phyloP scores from a whole-genome alignment of 2,113 vertebrate genomes.

The Micronisus gabar region DNA sequence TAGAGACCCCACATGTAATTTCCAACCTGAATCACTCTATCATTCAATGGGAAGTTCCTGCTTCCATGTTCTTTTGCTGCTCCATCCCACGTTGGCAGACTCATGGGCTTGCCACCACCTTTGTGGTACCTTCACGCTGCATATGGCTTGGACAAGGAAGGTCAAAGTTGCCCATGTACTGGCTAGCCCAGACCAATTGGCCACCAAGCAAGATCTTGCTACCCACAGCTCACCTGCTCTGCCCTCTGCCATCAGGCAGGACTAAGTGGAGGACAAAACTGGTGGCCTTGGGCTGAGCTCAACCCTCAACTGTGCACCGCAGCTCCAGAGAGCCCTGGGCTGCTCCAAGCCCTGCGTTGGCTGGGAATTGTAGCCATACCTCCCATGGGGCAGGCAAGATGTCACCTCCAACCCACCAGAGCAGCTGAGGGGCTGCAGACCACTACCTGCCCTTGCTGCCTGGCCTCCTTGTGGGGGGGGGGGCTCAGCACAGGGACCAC shows the following conservation, averaged over 20 bases:
- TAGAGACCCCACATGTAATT: background rate
- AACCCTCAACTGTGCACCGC: too few species aligned
- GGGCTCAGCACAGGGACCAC: too few species aligned
- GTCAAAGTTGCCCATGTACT: background rate
- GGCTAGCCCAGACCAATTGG: background rate
- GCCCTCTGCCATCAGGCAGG: background rate
- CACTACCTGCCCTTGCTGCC: background rate
- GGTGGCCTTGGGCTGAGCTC: background rate
- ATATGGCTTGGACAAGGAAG: background rate
- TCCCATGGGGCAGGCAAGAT: too few species aligned
- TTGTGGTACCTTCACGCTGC: background rate
- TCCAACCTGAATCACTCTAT: background rate
- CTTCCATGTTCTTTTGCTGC: background rate
- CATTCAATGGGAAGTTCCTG: background rate
- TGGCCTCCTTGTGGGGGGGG: background rate
- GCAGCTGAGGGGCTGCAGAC: background rate
- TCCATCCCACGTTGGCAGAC: accelerated
- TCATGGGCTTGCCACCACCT: background rate
- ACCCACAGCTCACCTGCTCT: background rate
- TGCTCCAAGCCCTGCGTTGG: background rate
- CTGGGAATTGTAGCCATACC: background rate
- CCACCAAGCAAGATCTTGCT: background rate
- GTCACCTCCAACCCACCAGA: background rate
- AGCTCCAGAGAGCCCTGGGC: background rate
- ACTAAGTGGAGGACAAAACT: background rate